Base-by-base conservation (phyloP, 2,888 invertebrate genomes). In the Apodemia duryi region DNA sequence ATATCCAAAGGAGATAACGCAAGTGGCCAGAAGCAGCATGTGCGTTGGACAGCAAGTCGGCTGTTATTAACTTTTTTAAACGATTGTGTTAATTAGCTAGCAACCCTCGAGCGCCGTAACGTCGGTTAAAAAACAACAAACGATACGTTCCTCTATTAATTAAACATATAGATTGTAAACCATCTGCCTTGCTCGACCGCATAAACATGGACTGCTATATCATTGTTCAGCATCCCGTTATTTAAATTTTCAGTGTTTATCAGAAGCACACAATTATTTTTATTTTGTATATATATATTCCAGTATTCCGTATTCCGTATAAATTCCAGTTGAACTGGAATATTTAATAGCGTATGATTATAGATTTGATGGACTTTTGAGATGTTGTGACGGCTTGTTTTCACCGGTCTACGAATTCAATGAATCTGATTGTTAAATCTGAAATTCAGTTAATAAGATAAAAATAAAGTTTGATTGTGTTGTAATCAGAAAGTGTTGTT, bases 1-100 rank as follows among this genome's bases (percentile, higher is more conserved):
- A 68, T 65, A 63, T 35, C 62, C 66, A 65, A 66, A 68, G 64
- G 65, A 67, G 68, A 72, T 67, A 68, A 73, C 67, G 64, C 65
- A 68, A 66, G 67, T 65, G 72, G 71, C 72, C 70, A 68, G 72
- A 65, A 75, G 78, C 78, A 74, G 76, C 86, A 85, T 75, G 75
- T 89, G 91, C 85, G 72, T 75, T 79, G 78, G 87, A 88, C 88
- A 84, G 83, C 79, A 72, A 71, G 78, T 73, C 76, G 76, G 82
- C 82, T 82, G 86, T 85, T 90, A 89, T 90, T 88, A 89, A 83
- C 78, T 86, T 88, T 60, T 90, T 87, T 84, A 86, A 88, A 84
- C 85, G 86, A 86, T 88, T 84, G 87, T 80, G 85, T 89, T 91
- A 89, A 91, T 91, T 88, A 91, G 79, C 79, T 78, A 80, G 73